These are phyloP conservation scores for Euspilapteryx auroguttella DNA, from an alignment of 2,888 invertebrate species.

Conservation along the genomic window DNA sequence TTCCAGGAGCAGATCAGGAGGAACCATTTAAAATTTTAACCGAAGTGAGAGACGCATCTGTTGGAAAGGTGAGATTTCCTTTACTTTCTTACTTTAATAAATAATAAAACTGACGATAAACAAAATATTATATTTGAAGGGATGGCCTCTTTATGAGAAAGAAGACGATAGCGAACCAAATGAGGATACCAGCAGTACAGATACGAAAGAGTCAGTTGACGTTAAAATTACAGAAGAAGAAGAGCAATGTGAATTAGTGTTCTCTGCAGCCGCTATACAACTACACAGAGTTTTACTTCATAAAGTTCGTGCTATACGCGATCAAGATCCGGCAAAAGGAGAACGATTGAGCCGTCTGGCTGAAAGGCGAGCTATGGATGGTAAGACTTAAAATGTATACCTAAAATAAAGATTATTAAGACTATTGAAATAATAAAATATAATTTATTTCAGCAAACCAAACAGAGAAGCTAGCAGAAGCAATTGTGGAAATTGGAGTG, in stretches of 20 bases:
- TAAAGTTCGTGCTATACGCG: slow-evolving; percentile 28
- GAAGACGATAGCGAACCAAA: slow-evolving; percentile 12
- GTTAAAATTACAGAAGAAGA: neutral
- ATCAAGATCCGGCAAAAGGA: slow-evolving; percentile 33
- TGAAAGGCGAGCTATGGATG: slow-evolving; percentile 52
- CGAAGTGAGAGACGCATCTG: slow-evolving; percentile 32
- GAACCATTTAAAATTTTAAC: slow-evolving; percentile 35
- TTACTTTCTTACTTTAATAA: neutral
- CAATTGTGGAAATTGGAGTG: slow-evolving; percentile 53
- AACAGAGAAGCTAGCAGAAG: slow-evolving; percentile 42
- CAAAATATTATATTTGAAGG: slow-evolving; percentile 12
- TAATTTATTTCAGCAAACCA: slow-evolving; percentile 32
- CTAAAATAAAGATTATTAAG: neutral
- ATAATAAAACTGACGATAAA: neutral
- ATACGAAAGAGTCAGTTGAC: too few relatives aligned
- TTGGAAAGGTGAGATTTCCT: slow-evolving; percentile 31
- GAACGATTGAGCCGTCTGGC: slow-evolving; percentile 48
- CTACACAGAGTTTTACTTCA: slow-evolving; percentile 35
- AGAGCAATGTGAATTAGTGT: slow-evolving; percentile 26
- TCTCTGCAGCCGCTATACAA: slow-evolving; percentile 37
- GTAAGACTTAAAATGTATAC: slow-evolving; percentile 14
- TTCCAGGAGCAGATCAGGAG: slow-evolving; percentile 37
- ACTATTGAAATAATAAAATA: too few relatives aligned
- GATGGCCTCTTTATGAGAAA: slow-evolving; percentile 33
- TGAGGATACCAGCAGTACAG: slow-evolving; percentile 12